Evolutionary conservation across 2,113 vertebrate genomes (phyloP), one percentile per base, ranked within the genome.

Genomic region (Gadus chalcogrammus): DNA sequence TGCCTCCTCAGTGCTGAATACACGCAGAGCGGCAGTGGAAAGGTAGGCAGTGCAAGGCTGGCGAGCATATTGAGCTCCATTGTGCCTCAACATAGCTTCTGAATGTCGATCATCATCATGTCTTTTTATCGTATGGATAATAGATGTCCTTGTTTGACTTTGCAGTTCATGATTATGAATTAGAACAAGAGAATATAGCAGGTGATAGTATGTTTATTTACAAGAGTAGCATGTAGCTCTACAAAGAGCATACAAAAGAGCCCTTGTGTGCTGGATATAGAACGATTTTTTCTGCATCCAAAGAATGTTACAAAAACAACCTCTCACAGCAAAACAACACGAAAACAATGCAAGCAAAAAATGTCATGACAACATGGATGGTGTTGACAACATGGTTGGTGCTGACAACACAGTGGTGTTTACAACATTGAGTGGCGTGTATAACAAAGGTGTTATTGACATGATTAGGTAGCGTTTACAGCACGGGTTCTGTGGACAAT

Each of bases 61-160:
- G 48, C 55, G 20, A 20, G 53, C 12, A 65, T 65, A 76, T 74
- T 72, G 64, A 82, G 72, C 79, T 78, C 69, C 60, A 73, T n/a
- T 68, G 72, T 68, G 70, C 63, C 22, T 64, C 55, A 64, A 72
- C 48, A 70, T 71, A 68, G 68, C 61, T 15, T 16, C 31, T 16
- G 17, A 61, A 63, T 69, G 59, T 70, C 71, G 67, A 74, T 75
- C 65, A 66, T 28, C 12, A 62, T 56, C 35, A 56, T 9, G 68
- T 18, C 61, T 61, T 56, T 48, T 59, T 69, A 62, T 73, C 75
- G 59, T 52, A 13, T 59, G 59, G 18, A 18, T 31, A 17, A 17
- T 11, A 48, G 2, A 48, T 48, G 42, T 48, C 17, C 48, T 61
- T 65, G 65, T 78, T 61, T 69, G 65, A 76, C 61, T 61, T 9